Conservation (phyloP, 2,113 vertebrate genomes). For the Promerops cafer region DNA sequence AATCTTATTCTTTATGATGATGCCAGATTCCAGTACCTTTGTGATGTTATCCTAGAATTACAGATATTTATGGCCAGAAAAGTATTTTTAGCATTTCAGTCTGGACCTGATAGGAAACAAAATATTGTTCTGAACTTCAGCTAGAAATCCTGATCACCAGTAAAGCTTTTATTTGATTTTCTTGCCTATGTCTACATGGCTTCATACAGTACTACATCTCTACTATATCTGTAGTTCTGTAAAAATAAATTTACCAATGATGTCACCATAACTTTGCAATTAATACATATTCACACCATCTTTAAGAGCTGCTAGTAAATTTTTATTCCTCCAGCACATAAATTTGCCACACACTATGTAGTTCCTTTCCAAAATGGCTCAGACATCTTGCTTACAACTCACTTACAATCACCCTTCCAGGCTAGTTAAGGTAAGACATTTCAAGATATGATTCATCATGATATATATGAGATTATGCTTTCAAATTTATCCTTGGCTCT, state of each 20-base stretch:
- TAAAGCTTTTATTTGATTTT: neutral
- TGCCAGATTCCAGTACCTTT: neutral
- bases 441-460: conserved; percentile 42
- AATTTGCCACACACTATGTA: neutral
- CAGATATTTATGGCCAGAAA: neutral
- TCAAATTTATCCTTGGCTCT: conserved; percentile 52
- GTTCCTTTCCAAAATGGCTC: conserved; percentile 17
- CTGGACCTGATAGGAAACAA: neutral
- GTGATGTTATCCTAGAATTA: neutral
- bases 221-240: neutral
- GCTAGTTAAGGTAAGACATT: conserved; percentile 38
- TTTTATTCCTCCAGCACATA: conserved; percentile 8
- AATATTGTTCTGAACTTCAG: neutral
- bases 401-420: neutral
- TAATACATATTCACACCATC: neutral
- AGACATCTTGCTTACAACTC: neutral
- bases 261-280: neutral
- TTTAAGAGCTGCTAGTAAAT: conserved; percentile 39
- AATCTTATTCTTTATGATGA: neutral
- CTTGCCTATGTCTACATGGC: neutral
- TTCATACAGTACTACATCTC: neutral
- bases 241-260: neutral
- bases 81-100: neutral
- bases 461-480: conserved; percentile 55
- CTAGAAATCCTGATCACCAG: neutral